Conservation (phyloP, 2,113 vertebrate species). For the Gopherus evgoodei region DNA sequence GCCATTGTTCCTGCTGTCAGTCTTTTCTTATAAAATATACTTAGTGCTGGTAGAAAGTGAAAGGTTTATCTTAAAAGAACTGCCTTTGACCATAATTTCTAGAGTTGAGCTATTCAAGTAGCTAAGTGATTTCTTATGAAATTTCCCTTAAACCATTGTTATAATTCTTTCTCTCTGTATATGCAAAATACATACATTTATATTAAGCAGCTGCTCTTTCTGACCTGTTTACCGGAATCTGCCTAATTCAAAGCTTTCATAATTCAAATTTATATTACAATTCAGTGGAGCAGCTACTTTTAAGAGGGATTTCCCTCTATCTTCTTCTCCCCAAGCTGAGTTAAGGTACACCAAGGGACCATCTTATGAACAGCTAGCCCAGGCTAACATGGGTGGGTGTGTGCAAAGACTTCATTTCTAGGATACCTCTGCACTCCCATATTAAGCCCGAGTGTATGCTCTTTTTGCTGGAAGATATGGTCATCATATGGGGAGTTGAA, state of each 20-base stretch:
- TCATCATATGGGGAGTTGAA: too few species aligned
- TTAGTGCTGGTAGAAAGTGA: neutral
- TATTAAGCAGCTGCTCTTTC: neutral
- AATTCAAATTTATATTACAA: neutral
- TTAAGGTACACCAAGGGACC: neutral
- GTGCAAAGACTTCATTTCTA: neutral
- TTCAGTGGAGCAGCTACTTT: accelerated
- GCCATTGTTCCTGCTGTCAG: neutral
- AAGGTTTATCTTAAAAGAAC: neutral
- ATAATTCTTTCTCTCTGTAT: neutral
- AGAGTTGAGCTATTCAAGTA: neutral
- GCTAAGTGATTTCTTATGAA: neutral
- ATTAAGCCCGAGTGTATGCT: neutral
- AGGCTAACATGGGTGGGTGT: neutral
- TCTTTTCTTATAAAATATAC: neutral
- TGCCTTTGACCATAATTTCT: neutral
- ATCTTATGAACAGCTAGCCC: neutral
- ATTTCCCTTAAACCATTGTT: neutral
- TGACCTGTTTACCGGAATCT: neutral
- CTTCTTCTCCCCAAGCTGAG: neutral
- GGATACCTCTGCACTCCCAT: neutral
- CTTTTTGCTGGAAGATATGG: neutral
- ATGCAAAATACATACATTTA: neutral
- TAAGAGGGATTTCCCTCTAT: neutral
- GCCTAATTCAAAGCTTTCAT: neutral